These are phyloP conservation scores for Spatula versicolor DNA, from an alignment of 2,797 vertebrate genomes.

Conservation along the genomic window DNA sequence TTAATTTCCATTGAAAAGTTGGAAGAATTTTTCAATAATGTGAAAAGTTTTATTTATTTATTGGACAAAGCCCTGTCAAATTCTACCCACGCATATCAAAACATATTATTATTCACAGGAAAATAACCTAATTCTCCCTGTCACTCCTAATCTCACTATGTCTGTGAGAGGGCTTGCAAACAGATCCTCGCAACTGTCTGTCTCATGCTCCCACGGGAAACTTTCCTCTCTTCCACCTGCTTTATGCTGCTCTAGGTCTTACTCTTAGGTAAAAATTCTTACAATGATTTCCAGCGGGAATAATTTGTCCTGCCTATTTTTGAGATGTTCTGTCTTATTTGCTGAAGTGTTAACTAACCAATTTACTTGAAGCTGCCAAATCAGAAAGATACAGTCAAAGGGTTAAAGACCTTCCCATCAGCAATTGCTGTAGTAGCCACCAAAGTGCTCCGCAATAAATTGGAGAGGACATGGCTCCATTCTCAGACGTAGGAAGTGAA, in stretches of 20 bases:
- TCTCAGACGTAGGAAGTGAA: not conserved
- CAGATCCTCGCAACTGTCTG: not conserved
- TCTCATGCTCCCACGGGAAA: not conserved
- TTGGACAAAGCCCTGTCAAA: not conserved
- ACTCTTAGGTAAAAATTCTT: not conserved
- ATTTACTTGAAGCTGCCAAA: not conserved
- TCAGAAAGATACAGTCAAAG: not conserved
- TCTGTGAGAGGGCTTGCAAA: not conserved
- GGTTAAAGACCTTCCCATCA: not conserved
- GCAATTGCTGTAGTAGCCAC: not conserved
- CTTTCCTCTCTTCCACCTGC: too few relatives aligned
- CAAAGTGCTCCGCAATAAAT: not conserved
- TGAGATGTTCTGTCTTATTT: not conserved
- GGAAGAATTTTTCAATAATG: not conserved
- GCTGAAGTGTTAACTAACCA: not conserved
- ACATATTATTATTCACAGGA: not conserved
- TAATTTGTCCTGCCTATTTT: not conserved
- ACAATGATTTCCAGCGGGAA: not conserved
- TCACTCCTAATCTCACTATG: not conserved
- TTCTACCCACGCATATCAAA: not conserved
- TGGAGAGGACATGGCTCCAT: not conserved
- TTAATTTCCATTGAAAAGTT: not conserved
- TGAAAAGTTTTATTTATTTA: not conserved
- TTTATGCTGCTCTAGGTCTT: not conserved
- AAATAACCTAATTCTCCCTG: not conserved